These are phyloP conservation scores for Scolanthus callimorphus DNA, from an alignment of 92 coral and sea anemone genomes.

Conservation along the genomic window DNA sequence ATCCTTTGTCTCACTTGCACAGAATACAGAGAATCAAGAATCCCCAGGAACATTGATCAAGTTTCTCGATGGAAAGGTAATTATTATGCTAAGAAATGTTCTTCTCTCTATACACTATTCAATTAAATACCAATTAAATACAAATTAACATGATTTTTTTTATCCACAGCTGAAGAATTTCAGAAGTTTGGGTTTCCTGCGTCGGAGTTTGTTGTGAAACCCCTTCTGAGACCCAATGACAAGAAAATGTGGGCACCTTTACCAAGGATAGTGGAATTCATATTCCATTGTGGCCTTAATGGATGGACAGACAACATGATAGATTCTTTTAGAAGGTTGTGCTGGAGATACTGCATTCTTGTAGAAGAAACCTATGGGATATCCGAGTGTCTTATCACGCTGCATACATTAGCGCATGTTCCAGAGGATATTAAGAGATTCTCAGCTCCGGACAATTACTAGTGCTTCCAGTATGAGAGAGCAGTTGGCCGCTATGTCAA, in stretches of 20 bases:
- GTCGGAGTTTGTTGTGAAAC: conserved; percentile 27
- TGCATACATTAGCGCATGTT: conserved; percentile 33
- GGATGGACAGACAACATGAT: conserved; percentile 50
- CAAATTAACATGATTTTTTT: no score
- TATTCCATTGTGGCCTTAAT: conserved; percentile 14
- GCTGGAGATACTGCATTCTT: conserved; percentile 51
- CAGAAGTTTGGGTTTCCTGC: no score
- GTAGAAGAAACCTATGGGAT: conserved; percentile 36
- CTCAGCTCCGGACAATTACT: conserved; percentile 41
- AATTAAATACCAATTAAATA: no score
- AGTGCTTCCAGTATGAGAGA: conserved; percentile 42
- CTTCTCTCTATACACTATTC: neutral
- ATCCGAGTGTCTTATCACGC: no score
- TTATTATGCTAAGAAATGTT: neutral
- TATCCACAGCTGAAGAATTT: conserved; percentile 27
- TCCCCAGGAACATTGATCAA: conserved; percentile 10
- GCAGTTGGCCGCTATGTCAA: no score
- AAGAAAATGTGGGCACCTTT: conserved; percentile 11
- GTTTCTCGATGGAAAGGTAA: conserved; percentile 35
- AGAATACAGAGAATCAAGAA: conserved; percentile 26
- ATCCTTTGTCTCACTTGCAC: conserved; percentile 1
- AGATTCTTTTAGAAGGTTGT: conserved; percentile 19
- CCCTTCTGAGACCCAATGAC: conserved; percentile 28
- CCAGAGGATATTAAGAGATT: conserved; percentile 38
- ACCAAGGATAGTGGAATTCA: no score